Evolutionary conservation across 2,113 vertebrate genomes (phyloP).

Genomic region (Phalacrocorax aristotelis): DNA sequence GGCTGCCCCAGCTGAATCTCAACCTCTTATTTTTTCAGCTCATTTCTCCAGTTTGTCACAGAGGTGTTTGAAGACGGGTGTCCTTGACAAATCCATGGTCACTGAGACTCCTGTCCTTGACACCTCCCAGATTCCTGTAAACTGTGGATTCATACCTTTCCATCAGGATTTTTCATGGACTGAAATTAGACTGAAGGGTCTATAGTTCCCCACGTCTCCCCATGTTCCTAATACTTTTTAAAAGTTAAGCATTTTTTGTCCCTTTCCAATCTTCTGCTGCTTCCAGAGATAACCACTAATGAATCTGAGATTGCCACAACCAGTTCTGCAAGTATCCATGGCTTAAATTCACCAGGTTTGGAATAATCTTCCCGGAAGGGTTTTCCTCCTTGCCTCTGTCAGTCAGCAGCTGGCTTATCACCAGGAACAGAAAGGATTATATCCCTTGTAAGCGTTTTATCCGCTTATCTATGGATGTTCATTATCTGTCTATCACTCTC

Average conservation of each 20-base stretch:
- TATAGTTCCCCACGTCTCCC: not conserved
- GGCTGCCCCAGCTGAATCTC: not conserved
- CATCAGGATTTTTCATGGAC: not conserved
- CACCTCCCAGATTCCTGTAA: not conserved
- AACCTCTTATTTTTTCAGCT: not conserved
- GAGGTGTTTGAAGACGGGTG: not conserved
- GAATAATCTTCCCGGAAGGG: slow-evolving; percentile 17
- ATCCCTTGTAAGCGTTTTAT: slow-evolving; percentile 31
- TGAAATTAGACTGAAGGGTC: not conserved
- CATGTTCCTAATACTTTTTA: not conserved
- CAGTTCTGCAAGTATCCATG: not conserved
- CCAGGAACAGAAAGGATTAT: slow-evolving; percentile 52
- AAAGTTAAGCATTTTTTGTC: not conserved
- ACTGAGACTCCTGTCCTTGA: not conserved
- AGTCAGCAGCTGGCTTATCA: slow-evolving; percentile 49
- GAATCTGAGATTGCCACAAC: not conserved
- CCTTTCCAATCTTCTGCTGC: not conserved
- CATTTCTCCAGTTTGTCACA: not conserved
- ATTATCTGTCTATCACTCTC: slow-evolving; percentile 36
- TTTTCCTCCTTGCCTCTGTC: slow-evolving; percentile 27
- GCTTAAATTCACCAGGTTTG: not conserved
- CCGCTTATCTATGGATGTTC: slow-evolving; percentile 15
- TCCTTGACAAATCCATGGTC: not conserved
- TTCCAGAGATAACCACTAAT: not conserved
- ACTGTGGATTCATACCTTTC: not conserved